These are phyloP conservation scores for Lysiphlebus fabarum DNA, from an alignment of 1,140 invertebrate genomes.

Conservation along the genomic window DNA sequence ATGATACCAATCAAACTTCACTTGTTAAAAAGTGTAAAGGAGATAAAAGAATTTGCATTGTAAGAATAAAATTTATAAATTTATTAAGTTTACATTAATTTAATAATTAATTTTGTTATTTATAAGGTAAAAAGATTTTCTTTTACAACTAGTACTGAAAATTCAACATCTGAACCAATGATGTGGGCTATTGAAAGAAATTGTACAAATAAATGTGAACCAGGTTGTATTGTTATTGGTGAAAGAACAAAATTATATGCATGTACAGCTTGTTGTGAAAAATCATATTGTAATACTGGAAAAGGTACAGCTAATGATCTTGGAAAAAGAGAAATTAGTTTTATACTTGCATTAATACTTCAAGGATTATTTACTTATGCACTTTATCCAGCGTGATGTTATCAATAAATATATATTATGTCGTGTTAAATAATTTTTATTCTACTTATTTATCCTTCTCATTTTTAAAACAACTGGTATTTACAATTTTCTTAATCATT, in stretches of 20 bases:
- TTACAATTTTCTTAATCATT: too few relatives aligned
- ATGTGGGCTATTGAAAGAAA: constrained; percentile 80
- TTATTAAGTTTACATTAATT: background rate
- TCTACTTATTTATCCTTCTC: too few relatives aligned
- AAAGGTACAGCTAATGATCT: constrained; percentile 53
- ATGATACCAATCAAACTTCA: constrained; percentile 57
- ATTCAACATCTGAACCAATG: constrained; percentile 68
- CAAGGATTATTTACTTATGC: constrained; percentile 46
- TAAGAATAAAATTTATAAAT: constrained; percentile 43
- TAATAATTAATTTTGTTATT: too few relatives aligned
- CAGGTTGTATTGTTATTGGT: constrained; percentile 81
- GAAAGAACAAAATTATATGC: constrained; percentile 81
- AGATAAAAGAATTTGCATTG: constrained; percentile 75
- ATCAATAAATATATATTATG: constrained; percentile 24
- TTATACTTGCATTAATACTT: constrained; percentile 43
- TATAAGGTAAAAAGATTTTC: constrained; percentile 83
- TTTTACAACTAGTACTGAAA: constrained; percentile 77
- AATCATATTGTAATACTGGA: constrained; percentile 73
- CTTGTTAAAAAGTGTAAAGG: constrained; percentile 71
- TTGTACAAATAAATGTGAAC: constrained; percentile 76
- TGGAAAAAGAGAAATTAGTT: constrained; percentile 39
- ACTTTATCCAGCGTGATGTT: constrained; percentile 46
- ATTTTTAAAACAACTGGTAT: too few relatives aligned
- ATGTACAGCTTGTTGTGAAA: constrained; percentile 77
- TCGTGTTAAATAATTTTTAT: too few relatives aligned